phyloP scores from a whole-genome alignment of 2,888 invertebrate species.

The Stenotaenia linearis region DNA sequence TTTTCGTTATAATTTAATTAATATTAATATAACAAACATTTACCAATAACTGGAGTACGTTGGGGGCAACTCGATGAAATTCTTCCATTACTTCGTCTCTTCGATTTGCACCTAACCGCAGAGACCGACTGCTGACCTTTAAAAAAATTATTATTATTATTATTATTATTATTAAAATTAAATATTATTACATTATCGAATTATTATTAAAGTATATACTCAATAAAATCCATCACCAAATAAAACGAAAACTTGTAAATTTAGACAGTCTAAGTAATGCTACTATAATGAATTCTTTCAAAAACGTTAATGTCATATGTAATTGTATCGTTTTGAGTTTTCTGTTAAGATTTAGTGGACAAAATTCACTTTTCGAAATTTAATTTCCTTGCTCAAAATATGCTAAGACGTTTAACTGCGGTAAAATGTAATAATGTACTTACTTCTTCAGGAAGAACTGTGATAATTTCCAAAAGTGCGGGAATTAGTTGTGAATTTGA shows the following conservation, averaged over 20 bases:
- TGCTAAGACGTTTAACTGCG: too few species aligned
- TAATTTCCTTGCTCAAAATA: too few species aligned
- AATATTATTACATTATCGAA: too few species aligned
- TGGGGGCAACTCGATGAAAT: slow-evolving; percentile 65
- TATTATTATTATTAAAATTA: too few species aligned
- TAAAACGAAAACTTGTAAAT: too few species aligned
- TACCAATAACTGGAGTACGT: slow-evolving; percentile 71
- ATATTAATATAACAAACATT: slow-evolving; percentile 39
- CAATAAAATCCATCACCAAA: too few species aligned
- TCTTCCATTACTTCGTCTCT: slow-evolving; percentile 76
- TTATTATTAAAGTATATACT: neutral
- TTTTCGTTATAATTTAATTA: neutral
- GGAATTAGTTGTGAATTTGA: slow-evolving; percentile 55
- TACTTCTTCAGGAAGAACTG: slow-evolving; percentile 92
- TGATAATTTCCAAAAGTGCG: slow-evolving; percentile 85
- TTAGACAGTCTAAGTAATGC: too few species aligned
- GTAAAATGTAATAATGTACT: slow-evolving; percentile 58
- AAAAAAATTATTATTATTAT: neutral
- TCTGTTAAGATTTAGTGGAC: too few species aligned
- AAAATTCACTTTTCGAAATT: too few species aligned
- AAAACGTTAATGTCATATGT: too few species aligned
- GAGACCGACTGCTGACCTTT: slow-evolving; percentile 48
- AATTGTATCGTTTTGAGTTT: too few species aligned
- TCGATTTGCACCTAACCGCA: slow-evolving; percentile 78
- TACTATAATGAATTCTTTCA: too few species aligned